Evolutionary conservation across 2,797 vertebrate species (phyloP), one percentile per base, ranked within the genome.

Genomic region (Diplodus sargus): DNA sequence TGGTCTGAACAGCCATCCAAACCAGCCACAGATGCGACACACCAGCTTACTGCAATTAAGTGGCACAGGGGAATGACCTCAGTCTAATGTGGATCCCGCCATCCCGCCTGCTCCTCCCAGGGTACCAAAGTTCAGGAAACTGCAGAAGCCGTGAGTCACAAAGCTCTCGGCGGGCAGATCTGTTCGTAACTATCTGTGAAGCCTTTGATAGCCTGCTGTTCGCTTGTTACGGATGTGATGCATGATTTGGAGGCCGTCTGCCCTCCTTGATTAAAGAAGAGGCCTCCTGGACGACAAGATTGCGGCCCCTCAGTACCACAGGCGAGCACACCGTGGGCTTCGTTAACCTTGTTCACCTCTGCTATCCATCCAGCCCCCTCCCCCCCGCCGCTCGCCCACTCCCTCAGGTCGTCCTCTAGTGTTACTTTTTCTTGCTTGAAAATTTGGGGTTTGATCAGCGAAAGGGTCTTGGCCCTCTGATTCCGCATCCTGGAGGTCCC

Each of bases 181-280:
- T 89, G 78, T 90, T 91, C 48, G 77, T 91, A 94, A 94, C 91
- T 93, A 89, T 94, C 92, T 92, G 89, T 87, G 83, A 90, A 91
- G 89, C 76, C 86, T 94, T 94, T 95, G 90, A 92, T 90, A 88
- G 85, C 76, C 83, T 48, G 78, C 76, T 71, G 57, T 88, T 79
- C 22, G 83, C 90, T 94, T 76, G 85, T 94, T 92, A 91, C 87
- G 76, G 91, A 94, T 93, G 93, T 94, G 90, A 95, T 94, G 92
- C 92, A 90, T 93, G 91, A 94, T 94, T 94, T 91, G 84, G 87
- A 92, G 88, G 89, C 84, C 87, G 65, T 89, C 89, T 84, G 62
- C 84, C 76, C 78, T 80, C 80, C 89, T 84, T 96, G 94, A 95
- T 96, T 96, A 96, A 95, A 96, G 94, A 92, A 88, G 92, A 89